Evolutionary conservation across 2,888 invertebrate species (phyloP).

Genomic region (Dasysyrphus albostriatus): DNA sequence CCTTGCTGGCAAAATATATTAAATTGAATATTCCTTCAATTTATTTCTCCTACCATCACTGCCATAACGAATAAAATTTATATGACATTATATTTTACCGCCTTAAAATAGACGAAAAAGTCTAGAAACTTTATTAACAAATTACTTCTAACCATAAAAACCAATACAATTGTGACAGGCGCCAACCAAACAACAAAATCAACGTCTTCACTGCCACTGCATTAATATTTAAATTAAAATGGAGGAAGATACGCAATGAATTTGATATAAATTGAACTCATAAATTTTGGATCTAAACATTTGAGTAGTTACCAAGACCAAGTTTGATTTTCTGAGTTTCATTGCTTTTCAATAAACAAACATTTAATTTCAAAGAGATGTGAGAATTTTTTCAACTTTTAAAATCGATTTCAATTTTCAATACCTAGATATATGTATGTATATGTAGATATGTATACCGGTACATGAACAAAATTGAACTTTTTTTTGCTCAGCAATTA

Average conservation of each 20-base stretch:
- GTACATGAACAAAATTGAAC: conserved; percentile 37
- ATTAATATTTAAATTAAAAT: conserved; percentile 23
- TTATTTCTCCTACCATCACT: neutral
- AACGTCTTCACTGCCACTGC: neutral
- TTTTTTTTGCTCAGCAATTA: neutral
- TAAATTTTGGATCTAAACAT: conserved; percentile 13
- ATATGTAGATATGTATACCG: too few species aligned
- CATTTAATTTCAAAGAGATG: conserved; percentile 15
- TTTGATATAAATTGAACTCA: conserved; percentile 3
- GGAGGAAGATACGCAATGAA: neutral
- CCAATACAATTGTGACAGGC: neutral
- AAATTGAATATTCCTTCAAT: neutral
- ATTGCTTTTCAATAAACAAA: conserved; percentile 21
- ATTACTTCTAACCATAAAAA: conserved; percentile 4
- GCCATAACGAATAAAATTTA: neutral
- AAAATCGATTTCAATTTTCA: conserved; percentile 55
- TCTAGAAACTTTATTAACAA: conserved; percentile 8
- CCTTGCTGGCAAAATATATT: neutral
- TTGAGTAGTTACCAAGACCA: conserved; percentile 7
- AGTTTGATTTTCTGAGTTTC: conserved; percentile 26
- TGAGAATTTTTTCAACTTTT: conserved; percentile 10
- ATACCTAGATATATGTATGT: too few species aligned
- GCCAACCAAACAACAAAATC: neutral
- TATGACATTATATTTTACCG: neutral
- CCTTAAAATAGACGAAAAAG: neutral